Percentiles rank a stretch among this genome's conserved stretches.
Conservation (phyloP, 2,888 invertebrate genomes). For the Acanthosepion pharaonis region DNA sequence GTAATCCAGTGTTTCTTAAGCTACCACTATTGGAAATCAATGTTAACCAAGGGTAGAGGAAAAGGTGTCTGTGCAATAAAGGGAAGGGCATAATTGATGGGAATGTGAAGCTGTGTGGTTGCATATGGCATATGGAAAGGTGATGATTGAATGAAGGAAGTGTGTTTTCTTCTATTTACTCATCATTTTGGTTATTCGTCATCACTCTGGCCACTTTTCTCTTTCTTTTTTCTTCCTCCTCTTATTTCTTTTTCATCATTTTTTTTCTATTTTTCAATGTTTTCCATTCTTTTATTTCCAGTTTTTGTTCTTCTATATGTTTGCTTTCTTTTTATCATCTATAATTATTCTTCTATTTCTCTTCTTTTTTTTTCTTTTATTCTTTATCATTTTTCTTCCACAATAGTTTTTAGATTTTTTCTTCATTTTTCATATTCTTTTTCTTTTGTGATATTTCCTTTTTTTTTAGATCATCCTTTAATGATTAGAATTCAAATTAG, state of each 20-base stretch:
- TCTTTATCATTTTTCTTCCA: not conserved
- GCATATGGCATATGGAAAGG: not conserved
- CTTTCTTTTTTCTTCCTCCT: not conserved
- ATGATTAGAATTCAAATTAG: slow-evolving; percentile 20
- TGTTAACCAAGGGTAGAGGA: not conserved
- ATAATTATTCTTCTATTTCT: not conserved
- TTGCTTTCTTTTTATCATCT: not conserved
- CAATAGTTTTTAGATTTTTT: no score
- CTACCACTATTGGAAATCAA: not conserved
- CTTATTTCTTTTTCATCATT: not conserved
- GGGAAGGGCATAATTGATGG: not conserved
- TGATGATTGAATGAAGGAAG: not conserved
- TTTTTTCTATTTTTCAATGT: not conserved
- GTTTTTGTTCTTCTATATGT: not conserved
- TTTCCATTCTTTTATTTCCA: not conserved
- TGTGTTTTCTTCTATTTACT: not conserved
- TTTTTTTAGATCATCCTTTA: not conserved
- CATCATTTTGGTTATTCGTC: slow-evolving; percentile 7
- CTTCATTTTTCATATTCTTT: not conserved
- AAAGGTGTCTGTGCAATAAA: not conserved
- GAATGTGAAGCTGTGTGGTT: not conserved
- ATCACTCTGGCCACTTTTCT: not conserved
- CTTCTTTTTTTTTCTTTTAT: not conserved
- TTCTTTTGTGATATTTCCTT: not conserved
- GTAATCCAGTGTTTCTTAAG: not conserved